Evolutionary conservation across 1,140 invertebrate genomes (phyloP), one percentile per base, ranked within the genome.

Genomic region (Epicauta chinensis): DNA sequence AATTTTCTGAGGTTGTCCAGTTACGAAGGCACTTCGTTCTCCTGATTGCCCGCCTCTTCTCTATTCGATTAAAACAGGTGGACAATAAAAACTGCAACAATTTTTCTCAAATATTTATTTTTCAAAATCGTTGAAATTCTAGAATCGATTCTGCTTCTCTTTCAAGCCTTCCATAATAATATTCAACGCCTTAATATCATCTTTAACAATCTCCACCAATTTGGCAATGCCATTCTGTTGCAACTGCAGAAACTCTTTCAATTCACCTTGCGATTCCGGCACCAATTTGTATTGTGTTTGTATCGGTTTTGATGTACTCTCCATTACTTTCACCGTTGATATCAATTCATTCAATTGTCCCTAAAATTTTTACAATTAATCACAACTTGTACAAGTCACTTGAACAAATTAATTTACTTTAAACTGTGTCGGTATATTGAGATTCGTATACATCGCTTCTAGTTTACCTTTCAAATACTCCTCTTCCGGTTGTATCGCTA

Each of bases 381-480:
- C n/a, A n/a, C n/a, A n/a, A n/a, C n/a, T n/a, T n/a, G 48, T 10
- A 40, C 16, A 23, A 34, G 13, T 14, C 16, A 9, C n/a, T 16
- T 2, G 14, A 50, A 34, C 9, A 1, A 17, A 14, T 11, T 16
- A 44, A 29, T 30, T 11, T 71, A 90, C 90, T 73, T 93, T 93
- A 61, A 92, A 94, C 63, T 95, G 89, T 41, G 91, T 93, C 9
- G 93, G 93, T 9, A 90, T 85, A 56, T 89, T 89, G 2, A 97
- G 79, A 64, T 94, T 87, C 0, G 84, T 79, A 43, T 91, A 84
- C 68, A 96, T 81, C 39, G 84, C 81, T 73, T 96, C 91, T 9
- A 97, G 76, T 60, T 88, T 83, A 12, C 86, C 86, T 37, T 89
- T 78, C 12, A 94, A 69, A 11, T 84, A 79, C 74, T 97, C 93